Base-by-base conservation (phyloP, 2,888 invertebrate genomes). In the Hyalella azteca region DNA sequence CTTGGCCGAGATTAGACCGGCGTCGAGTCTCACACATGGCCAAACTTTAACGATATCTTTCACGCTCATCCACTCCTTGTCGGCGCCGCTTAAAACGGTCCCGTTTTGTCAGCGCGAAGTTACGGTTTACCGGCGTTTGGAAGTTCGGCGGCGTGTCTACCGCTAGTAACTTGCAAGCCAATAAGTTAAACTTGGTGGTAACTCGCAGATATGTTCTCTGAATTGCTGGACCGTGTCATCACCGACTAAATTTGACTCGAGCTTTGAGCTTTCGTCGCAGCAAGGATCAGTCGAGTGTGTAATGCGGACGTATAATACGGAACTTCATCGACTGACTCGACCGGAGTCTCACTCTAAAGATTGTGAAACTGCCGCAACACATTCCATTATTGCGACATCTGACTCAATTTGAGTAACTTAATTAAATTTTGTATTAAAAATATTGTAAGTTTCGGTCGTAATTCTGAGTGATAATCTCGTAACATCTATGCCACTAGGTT, bases 61-160 rank as follows among this genome's bases (percentile, higher is more conserved):
- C 54, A 54, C 54, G 54, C 54, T 50, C 22, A 50, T 50, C 22
- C 22, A 54, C 54, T 26, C 11, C 54, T 22, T 29, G 54, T 26
- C 54, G 54, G 22, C 29, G 54, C 54, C 29, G 26, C 26, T 54
- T 54, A 29, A 29, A 11, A 26, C 26, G 54, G 29, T 29, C 5
- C 11, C 26, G 54, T 22, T 54, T 26, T 54, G 26, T 11, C 22
- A 54, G 54, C 54, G 9, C 54, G 29, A 54, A 54, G 54, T 54
- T 54, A 26, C 13, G 54, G 26, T 54, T 13, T n/a, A 7, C 26
- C 26, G 3, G 54, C 54, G 54, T 54, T 54, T 54, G 26, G 54
- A 54, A 54, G 54, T 54, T 54, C 29, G 54, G 54, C 54, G 54
- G 54, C 54, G 54, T 54, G 54, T 54, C 54, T 54, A 26, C 54